phyloP scores from a whole-genome alignment of 2,113 vertebrate genomes.

The Oryzias celebensis region DNA sequence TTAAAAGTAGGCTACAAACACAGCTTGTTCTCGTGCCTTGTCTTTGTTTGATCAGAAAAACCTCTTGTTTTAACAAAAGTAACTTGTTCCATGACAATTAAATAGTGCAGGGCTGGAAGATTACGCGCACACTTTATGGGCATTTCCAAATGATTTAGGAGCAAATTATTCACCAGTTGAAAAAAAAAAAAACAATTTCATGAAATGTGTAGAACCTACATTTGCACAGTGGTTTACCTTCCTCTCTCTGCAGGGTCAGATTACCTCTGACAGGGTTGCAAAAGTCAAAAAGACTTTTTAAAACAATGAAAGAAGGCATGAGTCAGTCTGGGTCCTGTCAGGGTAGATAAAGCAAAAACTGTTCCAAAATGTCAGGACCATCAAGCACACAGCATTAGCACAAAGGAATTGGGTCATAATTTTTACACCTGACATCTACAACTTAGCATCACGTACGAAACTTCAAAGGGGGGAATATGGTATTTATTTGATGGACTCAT shows the following conservation, averaged over 20 bases:
- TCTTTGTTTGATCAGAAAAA: conserved; percentile 17
- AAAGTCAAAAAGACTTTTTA: conserved; percentile 50
- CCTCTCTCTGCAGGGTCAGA: conserved; percentile 1
- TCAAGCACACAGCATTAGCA: conserved; percentile 69
- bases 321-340: conserved; percentile 63
- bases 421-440: conserved; percentile 79
- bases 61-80: conserved; percentile 56
- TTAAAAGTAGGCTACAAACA: too few relatives aligned
- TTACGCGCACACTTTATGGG: conserved; percentile 72
- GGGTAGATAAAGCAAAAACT: conserved; percentile 72
- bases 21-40: background rate
- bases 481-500: conserved; percentile 77
- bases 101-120: conserved; percentile 65
- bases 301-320: conserved; percentile 36
- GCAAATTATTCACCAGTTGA: conserved; percentile 67
- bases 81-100: conserved; percentile 72
- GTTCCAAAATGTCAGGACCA: conserved; percentile 56
- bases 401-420: conserved; percentile 76
- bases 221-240: conserved; percentile 1
- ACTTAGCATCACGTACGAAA: conserved; percentile 73
- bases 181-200: conserved; percentile 66
- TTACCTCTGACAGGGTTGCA: conserved; percentile 11
- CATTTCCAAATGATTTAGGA: conserved; percentile 75
- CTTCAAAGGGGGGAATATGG: conserved; percentile 80
- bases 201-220: conserved; percentile 44